Evolutionary conservation across 2,113 vertebrate genomes (phyloP), one percentile per base, ranked within the genome.

Genomic region (Dromiciops gliroides): DNA sequence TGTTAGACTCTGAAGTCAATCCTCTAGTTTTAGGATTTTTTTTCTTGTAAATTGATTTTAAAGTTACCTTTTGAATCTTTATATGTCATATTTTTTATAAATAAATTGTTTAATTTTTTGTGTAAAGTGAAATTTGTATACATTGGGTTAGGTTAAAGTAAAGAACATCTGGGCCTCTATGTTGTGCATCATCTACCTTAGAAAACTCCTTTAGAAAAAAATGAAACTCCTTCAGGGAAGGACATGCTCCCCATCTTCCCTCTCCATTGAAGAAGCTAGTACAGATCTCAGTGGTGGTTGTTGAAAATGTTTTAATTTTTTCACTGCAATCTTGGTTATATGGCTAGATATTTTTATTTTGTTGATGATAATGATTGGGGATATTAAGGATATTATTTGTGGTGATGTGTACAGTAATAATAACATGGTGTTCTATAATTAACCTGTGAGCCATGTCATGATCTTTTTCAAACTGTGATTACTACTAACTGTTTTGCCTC

Each of bases 401-500:
- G 89, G 93, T 95, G 94, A 67, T 24, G 88, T 52, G 0, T 95
- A 92, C 2, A 92, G 49, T 96, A 96, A 48, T 89, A 95, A 91
- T 10, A 83, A 95, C 28, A 88, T 94, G 26, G 93, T 95, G 89
- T 89, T 22, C 2, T 50, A 1, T 91, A 91, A 83, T 83, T 83
- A 44, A 83, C n/a, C n/a, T 44, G n/a, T 83, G n/a, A 83, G 23
- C 67, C 16, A 44, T 22, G 16, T 44, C n/a, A 44, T 19, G 19
- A 44, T 83, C 67, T 83, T 83, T 83, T 75, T 83, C n/a, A 23
- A 83, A 44, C 67, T 22, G 31, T 89, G 14, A 28, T 94, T 1
- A 95, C 56, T 93, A 89, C 90, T 92, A 67, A 90, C 95, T 93
- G 53, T 90, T 95, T 97, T 90, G 44, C 37, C 93, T 96, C 92